These are phyloP conservation scores for Thymelicus lineola DNA, from an alignment of 2,888 invertebrate species.

Conservation along the genomic window DNA sequence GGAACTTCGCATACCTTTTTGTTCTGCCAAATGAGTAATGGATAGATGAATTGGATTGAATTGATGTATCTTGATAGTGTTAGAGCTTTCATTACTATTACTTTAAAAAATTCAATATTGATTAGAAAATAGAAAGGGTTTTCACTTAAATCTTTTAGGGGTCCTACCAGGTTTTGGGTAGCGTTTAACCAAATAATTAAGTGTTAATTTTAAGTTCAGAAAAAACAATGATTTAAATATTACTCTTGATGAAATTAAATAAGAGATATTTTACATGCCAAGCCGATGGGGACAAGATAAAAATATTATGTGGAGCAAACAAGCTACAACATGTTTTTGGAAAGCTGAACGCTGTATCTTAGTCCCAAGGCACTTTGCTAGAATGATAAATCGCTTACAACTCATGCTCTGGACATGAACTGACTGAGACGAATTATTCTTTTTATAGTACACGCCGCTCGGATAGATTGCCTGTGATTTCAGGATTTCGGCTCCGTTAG, in stretches of 20 bases:
- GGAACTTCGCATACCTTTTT: conserved; percentile 44
- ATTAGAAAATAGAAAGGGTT: too few species aligned
- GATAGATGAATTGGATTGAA: conserved; percentile 32
- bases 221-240: background rate
- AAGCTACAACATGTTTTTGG: conserved; percentile 30
- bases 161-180: too few species aligned
- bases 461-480: conserved; percentile 78
- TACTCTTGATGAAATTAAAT: background rate
- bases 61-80: conserved; percentile 4
- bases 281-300: conserved; percentile 13
- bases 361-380: conserved; percentile 31
- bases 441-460: conserved; percentile 76
- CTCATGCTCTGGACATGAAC: conserved; percentile 39
- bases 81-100: background rate
- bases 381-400: conserved; percentile 41
- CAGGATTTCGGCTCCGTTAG: conserved; percentile 56
- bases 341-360: conserved; percentile 30
- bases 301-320: conserved; percentile 25
- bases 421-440: conserved; percentile 77
- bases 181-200: too few species aligned
- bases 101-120: too few species aligned
- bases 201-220: too few species aligned
- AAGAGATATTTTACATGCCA: conserved; percentile 5
- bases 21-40: conserved; percentile 35
- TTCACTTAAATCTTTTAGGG: too few species aligned